Percentiles rank a stretch among this genome's conserved stretches.
Evolutionary conservation across 1,140 invertebrate species (phyloP).

Genomic region (Drosophila saltans): DNA sequence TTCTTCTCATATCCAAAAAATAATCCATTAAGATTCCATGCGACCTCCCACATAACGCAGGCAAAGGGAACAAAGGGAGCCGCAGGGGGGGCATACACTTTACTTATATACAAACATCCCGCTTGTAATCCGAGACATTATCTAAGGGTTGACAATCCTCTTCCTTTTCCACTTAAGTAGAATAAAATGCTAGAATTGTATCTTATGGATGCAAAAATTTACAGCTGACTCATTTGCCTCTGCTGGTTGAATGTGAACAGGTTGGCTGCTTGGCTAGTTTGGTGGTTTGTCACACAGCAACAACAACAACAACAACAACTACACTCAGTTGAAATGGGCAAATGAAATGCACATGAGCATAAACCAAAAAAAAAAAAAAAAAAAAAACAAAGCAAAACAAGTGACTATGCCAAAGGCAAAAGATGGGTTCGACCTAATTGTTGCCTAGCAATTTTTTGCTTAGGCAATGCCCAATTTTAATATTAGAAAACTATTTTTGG

Average conservation of each 20-base stretch:
- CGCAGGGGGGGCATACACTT: constrained; percentile 12
- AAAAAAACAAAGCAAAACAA: constrained; percentile 10
- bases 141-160: constrained; percentile 24
- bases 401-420: neutral
- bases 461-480: too few species aligned
- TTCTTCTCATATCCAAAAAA: constrained; percentile 36
- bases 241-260: constrained; percentile 33
- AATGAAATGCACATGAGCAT: constrained; percentile 44
- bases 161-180: constrained; percentile 1
- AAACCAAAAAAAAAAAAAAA: constrained; percentile 21
- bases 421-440: neutral
- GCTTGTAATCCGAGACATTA: constrained; percentile 44
- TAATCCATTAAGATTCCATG: constrained; percentile 30
- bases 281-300: constrained; percentile 25
- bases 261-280: constrained; percentile 28
- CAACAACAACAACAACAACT: neutral
- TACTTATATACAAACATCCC: constrained; percentile 3
- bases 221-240: constrained; percentile 41
- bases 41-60: constrained; percentile 30
- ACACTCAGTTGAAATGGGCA: constrained; percentile 18
- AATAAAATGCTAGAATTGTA: constrained; percentile 33
- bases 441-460: neutral
- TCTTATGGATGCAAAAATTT: constrained; percentile 48
- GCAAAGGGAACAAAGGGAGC: constrained; percentile 29
- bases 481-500: too few species aligned